A percentile compares a stretch with the other conserved stretches of the same genome.
Evolutionary conservation across 2,113 vertebrate genomes (phyloP).

Genomic region (Pluvialis apricaria): DNA sequence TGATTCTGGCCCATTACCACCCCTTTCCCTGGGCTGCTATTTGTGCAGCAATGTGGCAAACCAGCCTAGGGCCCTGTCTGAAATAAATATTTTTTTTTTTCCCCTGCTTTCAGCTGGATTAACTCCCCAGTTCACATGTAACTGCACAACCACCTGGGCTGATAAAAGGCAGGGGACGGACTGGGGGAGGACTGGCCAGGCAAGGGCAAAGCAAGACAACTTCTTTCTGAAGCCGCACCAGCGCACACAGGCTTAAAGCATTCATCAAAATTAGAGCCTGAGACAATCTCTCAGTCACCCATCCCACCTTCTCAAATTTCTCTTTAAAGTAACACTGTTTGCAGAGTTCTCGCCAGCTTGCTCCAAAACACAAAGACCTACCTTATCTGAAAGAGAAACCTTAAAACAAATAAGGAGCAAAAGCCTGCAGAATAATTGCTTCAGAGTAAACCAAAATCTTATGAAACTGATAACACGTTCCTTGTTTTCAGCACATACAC

Average conservation of each 20-base stretch:
- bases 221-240: background rate
- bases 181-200: background rate
- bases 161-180: background rate
- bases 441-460: background rate
- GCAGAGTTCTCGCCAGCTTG: background rate
- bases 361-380: background rate
- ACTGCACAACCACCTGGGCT: constrained; percentile 5
- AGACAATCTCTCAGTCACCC: background rate
- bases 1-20: background rate
- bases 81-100: background rate
- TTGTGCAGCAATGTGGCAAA: background rate
- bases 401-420: background rate
- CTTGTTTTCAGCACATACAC: background rate
- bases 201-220: background rate
- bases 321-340: background rate
- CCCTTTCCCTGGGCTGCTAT: background rate
- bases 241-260: background rate
- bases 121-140: background rate
- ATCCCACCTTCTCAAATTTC: constrained; percentile 12
- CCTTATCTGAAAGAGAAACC: constrained; percentile 2
- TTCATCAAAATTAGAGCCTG: background rate
- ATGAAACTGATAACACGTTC: background rate
- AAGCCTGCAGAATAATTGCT: background rate
- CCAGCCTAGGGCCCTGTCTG: background rate
- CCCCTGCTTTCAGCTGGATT: background rate